Conservation (phyloP, 2,113 vertebrate species). For the cattle (Bos taurus) region DNA sequence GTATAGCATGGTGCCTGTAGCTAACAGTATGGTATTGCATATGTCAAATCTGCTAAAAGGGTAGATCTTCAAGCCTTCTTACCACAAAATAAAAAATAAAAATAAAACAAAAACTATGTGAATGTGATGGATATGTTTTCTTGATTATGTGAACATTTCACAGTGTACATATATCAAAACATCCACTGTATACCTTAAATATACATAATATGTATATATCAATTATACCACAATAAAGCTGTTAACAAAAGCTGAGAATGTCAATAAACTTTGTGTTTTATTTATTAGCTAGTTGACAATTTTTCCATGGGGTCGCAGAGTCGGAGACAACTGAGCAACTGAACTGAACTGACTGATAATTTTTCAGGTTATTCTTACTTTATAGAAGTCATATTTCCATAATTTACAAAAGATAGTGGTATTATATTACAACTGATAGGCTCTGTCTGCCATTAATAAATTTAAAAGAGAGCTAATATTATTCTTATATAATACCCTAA, state of each 20-base stretch:
- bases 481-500: too few species aligned
- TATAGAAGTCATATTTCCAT: not conserved
- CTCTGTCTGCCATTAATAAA: not conserved
- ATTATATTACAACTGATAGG: not conserved
- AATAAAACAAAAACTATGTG: not conserved
- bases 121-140: not conserved
- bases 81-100: not conserved
- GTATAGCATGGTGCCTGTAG: not conserved
- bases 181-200: not conserved
- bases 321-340: rapidly evolving
- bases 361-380: not conserved
- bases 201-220: not conserved
- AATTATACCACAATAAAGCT: not conserved
- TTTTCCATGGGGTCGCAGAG: not conserved
- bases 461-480: not conserved
- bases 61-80: not conserved
- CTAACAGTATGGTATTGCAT: not conserved
- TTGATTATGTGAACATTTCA: not conserved
- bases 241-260: not conserved
- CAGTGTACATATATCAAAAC: not conserved
- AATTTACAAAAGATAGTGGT: not conserved
- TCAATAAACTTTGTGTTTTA: not conserved
- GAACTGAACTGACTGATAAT: not conserved
- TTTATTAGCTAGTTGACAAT: not conserved
- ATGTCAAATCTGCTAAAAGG: not conserved